Evolutionary conservation across 1,140 invertebrate genomes (phyloP).

Genomic region (Macrotrachela quadricornifera): DNA sequence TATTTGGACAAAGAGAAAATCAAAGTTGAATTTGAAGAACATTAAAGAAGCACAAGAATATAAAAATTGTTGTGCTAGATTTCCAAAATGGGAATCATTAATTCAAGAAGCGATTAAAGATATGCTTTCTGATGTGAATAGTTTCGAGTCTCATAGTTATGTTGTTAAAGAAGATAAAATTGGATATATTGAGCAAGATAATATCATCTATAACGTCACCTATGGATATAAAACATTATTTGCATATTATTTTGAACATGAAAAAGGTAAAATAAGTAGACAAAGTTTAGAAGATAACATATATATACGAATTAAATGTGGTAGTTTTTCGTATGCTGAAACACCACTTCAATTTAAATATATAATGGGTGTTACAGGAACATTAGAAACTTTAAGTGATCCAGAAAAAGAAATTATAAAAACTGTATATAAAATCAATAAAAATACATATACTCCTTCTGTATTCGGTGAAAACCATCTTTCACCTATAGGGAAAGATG

Average conservation of each 20-base stretch:
- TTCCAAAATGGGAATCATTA: not conserved
- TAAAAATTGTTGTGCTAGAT: not conserved
- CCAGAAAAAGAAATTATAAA: not conserved
- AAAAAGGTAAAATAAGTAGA: not conserved
- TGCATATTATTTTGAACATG: not conserved
- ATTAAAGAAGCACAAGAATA: not conserved
- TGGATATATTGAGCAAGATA: not conserved
- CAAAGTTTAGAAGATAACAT: not conserved
- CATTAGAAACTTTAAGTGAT: not conserved
- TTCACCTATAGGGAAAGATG: not conserved
- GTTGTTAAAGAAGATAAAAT: not conserved
- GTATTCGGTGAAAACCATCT: not conserved
- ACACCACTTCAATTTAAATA: not conserved
- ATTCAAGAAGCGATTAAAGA: not conserved
- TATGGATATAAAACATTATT: not conserved
- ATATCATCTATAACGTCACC: not conserved
- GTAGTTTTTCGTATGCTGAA: not conserved
- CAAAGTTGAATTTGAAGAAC: not conserved
- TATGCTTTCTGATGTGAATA: not conserved
- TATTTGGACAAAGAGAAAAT: not conserved
- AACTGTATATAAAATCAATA: not conserved
- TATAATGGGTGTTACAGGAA: not conserved
- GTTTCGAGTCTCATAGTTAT: not conserved
- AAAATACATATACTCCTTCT: not conserved
- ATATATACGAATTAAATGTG: too few species aligned